These are phyloP conservation scores for Acanthurus lineatus DNA, from an alignment of 2,797 vertebrate genomes.

Conservation along the genomic window DNA sequence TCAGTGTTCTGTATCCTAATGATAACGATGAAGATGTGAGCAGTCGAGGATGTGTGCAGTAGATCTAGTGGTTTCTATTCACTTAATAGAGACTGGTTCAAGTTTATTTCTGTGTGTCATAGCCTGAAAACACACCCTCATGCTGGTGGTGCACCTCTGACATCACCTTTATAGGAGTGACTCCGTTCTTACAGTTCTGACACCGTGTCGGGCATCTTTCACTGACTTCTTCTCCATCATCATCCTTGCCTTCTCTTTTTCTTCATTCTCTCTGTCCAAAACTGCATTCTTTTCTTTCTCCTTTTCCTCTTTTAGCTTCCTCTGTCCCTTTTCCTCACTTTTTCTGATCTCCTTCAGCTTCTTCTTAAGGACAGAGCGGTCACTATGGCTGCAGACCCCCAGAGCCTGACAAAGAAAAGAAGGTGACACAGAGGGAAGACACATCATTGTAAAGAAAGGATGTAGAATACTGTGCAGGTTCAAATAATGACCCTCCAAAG, in stretches of 20 bases:
- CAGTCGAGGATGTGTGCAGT: slow-evolving; percentile 9
- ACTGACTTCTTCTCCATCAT: slow-evolving; percentile 39
- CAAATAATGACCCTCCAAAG: not conserved
- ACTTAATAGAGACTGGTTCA: slow-evolving; percentile 27
- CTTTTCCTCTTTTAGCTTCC: slow-evolving; percentile 62
- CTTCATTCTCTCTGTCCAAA: slow-evolving; percentile 83
- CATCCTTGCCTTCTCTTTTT: slow-evolving; percentile 73
- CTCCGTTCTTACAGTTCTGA: slow-evolving; percentile 86
- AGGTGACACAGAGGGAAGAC: not conserved
- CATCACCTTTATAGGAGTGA: slow-evolving; percentile 84
- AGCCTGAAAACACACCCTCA: slow-evolving; percentile 22
- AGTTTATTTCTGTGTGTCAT: slow-evolving; percentile 17
- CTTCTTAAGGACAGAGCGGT: slow-evolving; percentile 90
- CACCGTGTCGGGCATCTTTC: slow-evolving; percentile 71
- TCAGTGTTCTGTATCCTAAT: slow-evolving; percentile 16
- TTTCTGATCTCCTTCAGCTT: slow-evolving; percentile 92
- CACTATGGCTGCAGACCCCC: slow-evolving; percentile 89
- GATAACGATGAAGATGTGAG: slow-evolving; percentile 1
- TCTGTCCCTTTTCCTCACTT: slow-evolving; percentile 89
- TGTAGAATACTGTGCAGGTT: too few relatives aligned
- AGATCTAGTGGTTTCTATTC: slow-evolving; percentile 7
- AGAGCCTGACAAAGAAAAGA: slow-evolving; percentile 80
- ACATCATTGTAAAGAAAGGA: not conserved
- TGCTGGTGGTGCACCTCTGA: slow-evolving; percentile 58
- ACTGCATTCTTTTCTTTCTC: slow-evolving; percentile 82